phyloP scores from a whole-genome alignment of 2,888 invertebrate species.

The Agapetus fuscipes region DNA sequence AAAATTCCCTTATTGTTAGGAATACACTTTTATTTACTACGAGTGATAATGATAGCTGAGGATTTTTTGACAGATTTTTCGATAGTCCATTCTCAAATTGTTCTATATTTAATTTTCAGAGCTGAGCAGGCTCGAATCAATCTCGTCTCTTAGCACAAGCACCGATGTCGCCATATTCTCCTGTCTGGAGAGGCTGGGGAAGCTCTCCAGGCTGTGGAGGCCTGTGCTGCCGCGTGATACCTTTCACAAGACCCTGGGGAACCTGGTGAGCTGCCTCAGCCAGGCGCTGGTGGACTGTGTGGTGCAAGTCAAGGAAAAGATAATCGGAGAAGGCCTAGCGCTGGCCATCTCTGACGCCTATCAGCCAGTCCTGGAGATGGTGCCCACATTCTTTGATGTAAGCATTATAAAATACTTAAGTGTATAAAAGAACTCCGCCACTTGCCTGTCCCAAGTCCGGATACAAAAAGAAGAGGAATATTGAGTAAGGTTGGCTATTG shows the following conservation, averaged over 20 bases:
- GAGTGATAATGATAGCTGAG: too few relatives aligned
- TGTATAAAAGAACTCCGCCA: too few relatives aligned
- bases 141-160: conserved; percentile 1
- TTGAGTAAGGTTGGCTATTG: too few relatives aligned
- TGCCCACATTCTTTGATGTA: conserved; percentile 34
- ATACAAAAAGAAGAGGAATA: too few relatives aligned
- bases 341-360: conserved; percentile 32
- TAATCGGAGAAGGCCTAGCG: conserved; percentile 33
- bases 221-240: conserved; percentile 31
- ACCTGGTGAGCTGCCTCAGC: conserved; percentile 31
- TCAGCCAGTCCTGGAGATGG: conserved; percentile 28
- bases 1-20: too few relatives aligned
- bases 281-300: conserved; percentile 32
- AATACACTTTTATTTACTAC: too few relatives aligned
- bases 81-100: too few relatives aligned
- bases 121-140: conserved; percentile 8
- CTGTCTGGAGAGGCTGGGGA: conserved; percentile 30
- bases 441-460: too few relatives aligned
- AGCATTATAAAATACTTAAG: too few relatives aligned
- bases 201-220: conserved; percentile 32
- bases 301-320: conserved; percentile 28
- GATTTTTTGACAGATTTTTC: too few relatives aligned
- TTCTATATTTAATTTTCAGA: conserved; percentile 9
- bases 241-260: conserved; percentile 35
- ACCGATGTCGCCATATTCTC: conserved; percentile 33